These are phyloP conservation scores for Phocoena phocoena DNA, from an alignment of 2,113 vertebrate genomes.

Conservation along the genomic window DNA sequence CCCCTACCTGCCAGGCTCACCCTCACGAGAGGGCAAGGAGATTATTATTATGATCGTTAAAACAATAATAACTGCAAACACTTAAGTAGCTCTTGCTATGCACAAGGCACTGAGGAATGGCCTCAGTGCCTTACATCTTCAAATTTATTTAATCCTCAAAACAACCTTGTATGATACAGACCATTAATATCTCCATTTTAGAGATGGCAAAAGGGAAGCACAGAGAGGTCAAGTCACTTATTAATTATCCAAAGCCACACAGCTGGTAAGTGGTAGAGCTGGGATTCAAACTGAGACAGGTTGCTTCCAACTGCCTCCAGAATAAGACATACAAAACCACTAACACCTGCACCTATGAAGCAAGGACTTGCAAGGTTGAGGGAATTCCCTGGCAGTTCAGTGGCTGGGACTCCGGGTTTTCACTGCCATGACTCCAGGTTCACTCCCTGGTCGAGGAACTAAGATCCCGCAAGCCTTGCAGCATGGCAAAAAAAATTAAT, in stretches of 20 bases:
- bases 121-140: neutral
- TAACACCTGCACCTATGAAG: neutral
- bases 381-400: neutral
- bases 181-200: neutral
- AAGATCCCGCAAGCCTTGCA: neutral
- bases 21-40: accelerated
- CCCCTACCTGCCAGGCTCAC: neutral
- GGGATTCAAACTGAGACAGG: neutral
- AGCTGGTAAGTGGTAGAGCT: neutral
- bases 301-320: neutral
- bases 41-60: neutral
- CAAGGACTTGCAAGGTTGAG: neutral
- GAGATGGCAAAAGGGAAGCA: neutral
- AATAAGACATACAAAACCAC: neutral
- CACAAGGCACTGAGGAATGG: neutral
- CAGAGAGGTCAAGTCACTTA: neutral
- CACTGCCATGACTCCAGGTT: neutral
- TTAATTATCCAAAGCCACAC: neutral
- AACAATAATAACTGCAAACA: neutral
- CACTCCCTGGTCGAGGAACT: neutral
- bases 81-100: neutral
- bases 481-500: neutral
- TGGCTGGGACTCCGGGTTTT: neutral
- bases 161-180: neutral
- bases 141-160: neutral